Evolutionary conservation across 2,797 vertebrate genomes (phyloP).

Genomic region (Bovichtus variegatus): DNA sequence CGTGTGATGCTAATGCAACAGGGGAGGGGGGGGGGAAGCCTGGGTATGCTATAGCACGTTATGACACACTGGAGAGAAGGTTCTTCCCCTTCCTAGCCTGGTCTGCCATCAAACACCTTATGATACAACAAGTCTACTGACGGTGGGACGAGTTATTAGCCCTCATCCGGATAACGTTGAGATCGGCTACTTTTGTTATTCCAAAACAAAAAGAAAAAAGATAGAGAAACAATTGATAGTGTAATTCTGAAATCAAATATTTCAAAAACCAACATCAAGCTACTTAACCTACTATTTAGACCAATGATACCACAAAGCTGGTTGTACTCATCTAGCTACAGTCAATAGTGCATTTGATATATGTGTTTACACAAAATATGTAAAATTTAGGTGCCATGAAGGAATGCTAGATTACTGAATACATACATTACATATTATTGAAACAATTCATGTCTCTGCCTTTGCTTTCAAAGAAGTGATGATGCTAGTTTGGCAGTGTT

Average conservation of each 20-base stretch:
- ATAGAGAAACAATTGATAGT: constrained; percentile 72
- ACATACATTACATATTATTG: constrained; percentile 66
- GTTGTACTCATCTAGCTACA: constrained; percentile 86
- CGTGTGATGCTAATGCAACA: constrained; percentile 68
- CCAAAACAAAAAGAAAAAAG: constrained; percentile 51
- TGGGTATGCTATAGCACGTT: constrained; percentile 60
- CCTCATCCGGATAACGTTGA: constrained; percentile 72
- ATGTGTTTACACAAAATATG: constrained; percentile 85
- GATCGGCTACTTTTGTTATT: constrained; percentile 80
- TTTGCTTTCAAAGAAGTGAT: constrained; percentile 69
- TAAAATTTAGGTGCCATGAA: constrained; percentile 83
- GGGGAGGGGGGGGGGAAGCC: constrained; percentile 23
- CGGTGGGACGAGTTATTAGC: constrained; percentile 71
- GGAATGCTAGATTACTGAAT: constrained; percentile 79
- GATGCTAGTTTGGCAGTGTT: constrained; percentile 83
- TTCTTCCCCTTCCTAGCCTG: constrained; percentile 63
- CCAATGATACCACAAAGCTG: constrained; percentile 83
- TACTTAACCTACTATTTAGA: constrained; percentile 84
- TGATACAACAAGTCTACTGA: constrained; percentile 76
- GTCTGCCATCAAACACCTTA: constrained; percentile 77
- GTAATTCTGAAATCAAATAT: constrained; percentile 75
- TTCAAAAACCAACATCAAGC: constrained; percentile 78
- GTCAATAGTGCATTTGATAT: constrained; percentile 89
- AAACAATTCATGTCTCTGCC: constrained; percentile 73
- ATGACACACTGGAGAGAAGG: constrained; percentile 76